Percentiles rank a stretch among this genome's conserved stretches.
These are phyloP conservation scores for Oasisia sp. DNA, from an alignment of 2,888 invertebrate species.

Conservation along the genomic window DNA sequence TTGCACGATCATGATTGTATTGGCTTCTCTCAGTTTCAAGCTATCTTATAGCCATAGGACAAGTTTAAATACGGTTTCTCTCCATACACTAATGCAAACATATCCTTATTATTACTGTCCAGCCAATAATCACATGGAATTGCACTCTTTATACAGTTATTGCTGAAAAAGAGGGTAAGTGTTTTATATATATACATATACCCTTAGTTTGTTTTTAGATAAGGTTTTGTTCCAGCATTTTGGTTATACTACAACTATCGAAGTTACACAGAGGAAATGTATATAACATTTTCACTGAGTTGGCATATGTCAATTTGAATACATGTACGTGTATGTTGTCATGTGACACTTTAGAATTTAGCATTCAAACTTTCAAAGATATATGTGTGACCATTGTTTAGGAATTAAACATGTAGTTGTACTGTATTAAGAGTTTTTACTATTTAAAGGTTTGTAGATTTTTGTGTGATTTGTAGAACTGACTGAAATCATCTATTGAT, in stretches of 20 bases:
- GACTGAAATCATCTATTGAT: no score
- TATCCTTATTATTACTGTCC: neutral
- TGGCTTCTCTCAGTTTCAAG: neutral
- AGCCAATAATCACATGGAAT: neutral
- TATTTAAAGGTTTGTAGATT: no score
- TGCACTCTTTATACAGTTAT: conserved; percentile 14
- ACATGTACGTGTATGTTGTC: no score
- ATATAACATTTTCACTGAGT: neutral
- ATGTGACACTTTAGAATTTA: no score
- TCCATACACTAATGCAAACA: neutral
- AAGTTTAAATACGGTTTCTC: neutral
- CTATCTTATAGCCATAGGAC: neutral
- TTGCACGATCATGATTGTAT: neutral
- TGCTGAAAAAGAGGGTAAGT: conserved; percentile 24
- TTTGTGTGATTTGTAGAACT: no score
- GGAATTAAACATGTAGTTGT: no score
- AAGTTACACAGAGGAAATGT: neutral
- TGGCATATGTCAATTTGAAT: no score
- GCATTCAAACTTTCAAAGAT: no score
- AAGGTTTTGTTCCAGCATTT: neutral
- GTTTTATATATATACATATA: neutral
- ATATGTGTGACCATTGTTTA: no score
- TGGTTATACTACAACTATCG: neutral
- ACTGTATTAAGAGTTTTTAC: no score
- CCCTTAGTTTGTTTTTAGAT: neutral